phyloP scores from a whole-genome alignment of 2,888 invertebrate genomes.

The Melinopterus prodromus region DNA sequence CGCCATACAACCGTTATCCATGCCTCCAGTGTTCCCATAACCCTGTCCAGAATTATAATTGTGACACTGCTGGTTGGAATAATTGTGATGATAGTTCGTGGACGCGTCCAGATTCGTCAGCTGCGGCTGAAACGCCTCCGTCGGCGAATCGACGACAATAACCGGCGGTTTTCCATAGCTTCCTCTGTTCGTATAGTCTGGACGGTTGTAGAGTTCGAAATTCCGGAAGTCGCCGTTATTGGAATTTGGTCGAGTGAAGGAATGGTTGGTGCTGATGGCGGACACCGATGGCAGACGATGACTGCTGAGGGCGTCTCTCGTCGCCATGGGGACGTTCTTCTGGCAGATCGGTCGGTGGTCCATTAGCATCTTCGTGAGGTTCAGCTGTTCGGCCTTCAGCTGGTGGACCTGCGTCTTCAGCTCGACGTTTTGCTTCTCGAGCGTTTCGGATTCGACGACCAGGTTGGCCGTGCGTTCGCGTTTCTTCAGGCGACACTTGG shows the following conservation, averaged over 20 bases:
- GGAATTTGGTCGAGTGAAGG: constrained; percentile 55
- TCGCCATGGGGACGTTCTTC: constrained; percentile 55
- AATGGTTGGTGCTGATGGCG: constrained; percentile 55
- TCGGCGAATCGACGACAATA: constrained; percentile 64
- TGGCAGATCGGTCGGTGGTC: constrained; percentile 78
- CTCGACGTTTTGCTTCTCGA: constrained; percentile 86
- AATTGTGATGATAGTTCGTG: constrained; percentile 46
- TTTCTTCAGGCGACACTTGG: constrained; percentile 93
- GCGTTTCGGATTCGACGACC: constrained; percentile 84
- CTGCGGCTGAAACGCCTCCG: constrained; percentile 60
- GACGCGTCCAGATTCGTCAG: constrained; percentile 63
- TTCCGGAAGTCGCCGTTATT: constrained; percentile 40
- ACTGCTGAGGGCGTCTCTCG: constrained; percentile 51
- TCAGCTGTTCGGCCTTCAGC: constrained; percentile 80
- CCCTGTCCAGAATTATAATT: constrained; percentile 65
- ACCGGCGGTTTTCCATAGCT: constrained; percentile 52
- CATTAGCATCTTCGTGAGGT: constrained; percentile 81
- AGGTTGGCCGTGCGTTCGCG: constrained; percentile 87
- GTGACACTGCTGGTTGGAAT: constrained; percentile 64
- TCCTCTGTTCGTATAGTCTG: constrained; percentile 30
- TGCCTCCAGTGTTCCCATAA: constrained; percentile 63
- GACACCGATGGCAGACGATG: constrained; percentile 55
- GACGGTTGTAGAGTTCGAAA: constrained; percentile 51
- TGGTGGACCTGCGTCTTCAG: constrained; percentile 84
- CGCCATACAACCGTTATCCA: constrained; percentile 70